Conservation (phyloP, 2,888 invertebrate species). For the Octonoba sinensis region DNA sequence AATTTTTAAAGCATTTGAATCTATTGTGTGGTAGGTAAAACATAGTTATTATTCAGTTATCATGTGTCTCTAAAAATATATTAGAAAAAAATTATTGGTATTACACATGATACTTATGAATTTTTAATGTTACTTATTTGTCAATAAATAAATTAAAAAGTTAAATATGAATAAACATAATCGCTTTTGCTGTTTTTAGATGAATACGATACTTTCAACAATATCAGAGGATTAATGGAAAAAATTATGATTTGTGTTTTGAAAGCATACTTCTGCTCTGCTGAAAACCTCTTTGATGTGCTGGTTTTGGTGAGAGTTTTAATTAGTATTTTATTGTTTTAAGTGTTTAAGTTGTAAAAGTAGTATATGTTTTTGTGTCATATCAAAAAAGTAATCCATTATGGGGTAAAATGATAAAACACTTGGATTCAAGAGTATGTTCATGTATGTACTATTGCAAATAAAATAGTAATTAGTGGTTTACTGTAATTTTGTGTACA, state of each 20-base stretch:
- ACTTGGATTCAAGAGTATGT: too few species aligned
- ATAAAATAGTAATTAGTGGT: too few species aligned
- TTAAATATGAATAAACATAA: not conserved
- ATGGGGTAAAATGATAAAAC: too few species aligned
- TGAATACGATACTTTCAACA: constrained; percentile 43
- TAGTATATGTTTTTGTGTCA: not conserved
- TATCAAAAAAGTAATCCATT: not conserved
- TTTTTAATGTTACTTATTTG: constrained; percentile 3
- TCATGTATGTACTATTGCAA: too few species aligned
- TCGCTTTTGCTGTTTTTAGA: constrained; percentile 33
- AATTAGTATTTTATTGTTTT: not conserved
- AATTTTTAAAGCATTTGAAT: too few species aligned
- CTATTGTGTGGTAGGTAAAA: too few species aligned
- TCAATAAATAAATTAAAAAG: too few species aligned
- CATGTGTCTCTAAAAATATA: too few species aligned
- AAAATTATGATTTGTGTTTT: constrained; percentile 50
- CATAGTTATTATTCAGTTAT: too few species aligned
- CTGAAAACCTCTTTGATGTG: constrained; percentile 48
- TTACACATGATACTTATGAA: not conserved
- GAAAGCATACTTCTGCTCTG: constrained; percentile 45
- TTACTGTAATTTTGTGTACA: too few species aligned
- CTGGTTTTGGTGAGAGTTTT: constrained; percentile 37
- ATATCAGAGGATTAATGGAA: constrained; percentile 49
- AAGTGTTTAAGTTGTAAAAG: not conserved
- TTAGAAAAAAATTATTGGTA: not conserved